Conservation (phyloP, 2,113 vertebrate genomes). For the Chaetops frenatus region DNA sequence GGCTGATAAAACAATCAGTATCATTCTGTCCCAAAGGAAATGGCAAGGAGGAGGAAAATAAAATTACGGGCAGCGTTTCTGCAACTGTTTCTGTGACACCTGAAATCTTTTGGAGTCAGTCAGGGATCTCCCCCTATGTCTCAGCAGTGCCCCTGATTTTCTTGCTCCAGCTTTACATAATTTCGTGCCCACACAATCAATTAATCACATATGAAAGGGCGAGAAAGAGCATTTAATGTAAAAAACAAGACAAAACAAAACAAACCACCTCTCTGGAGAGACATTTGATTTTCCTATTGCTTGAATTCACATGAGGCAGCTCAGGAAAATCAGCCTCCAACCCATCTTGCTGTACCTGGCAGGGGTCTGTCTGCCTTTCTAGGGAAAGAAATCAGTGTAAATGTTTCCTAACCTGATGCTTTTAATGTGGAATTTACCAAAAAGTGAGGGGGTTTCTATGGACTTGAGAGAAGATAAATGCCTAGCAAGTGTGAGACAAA, state of each 20-base stretch:
- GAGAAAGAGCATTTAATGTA: not conserved
- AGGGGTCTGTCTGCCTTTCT: not conserved
- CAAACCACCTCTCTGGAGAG: not conserved
- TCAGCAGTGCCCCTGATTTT: not conserved
- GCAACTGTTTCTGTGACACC: not conserved
- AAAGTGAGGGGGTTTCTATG: accelerated
- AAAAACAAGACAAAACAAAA: not conserved
- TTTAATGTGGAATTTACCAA: not conserved
- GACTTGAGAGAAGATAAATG: not conserved
- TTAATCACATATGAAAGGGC: not conserved
- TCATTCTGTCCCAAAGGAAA: not conserved
- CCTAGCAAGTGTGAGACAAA: not conserved
- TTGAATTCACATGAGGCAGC: not conserved
- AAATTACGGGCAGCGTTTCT: not conserved
- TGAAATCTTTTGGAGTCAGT: not conserved
- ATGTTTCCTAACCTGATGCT: not conserved
- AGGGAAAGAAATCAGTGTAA: not conserved
- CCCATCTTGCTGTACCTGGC: not conserved
- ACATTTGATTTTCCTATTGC: not conserved
- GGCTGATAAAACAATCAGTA: not conserved
- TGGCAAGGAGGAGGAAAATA: not conserved
- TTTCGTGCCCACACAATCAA: accelerated
- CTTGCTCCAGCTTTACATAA: not conserved
- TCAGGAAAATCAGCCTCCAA: not conserved
- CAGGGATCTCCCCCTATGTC: not conserved